phyloP scores from a whole-genome alignment of 2,113 vertebrate species.

The Cygnus atratus region DNA sequence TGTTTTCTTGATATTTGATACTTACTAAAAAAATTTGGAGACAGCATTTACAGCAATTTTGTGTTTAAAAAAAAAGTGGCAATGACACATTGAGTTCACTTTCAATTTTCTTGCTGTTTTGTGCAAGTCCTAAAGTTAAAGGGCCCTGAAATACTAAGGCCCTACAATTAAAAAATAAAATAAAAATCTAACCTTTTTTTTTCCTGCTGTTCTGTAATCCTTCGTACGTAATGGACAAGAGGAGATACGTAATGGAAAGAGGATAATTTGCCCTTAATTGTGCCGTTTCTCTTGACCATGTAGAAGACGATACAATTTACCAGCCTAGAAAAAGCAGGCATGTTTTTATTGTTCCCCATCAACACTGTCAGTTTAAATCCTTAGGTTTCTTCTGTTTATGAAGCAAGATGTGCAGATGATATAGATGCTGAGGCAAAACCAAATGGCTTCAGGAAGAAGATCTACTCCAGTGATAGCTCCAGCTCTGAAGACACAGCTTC shows the following conservation, averaged over 20 bases:
- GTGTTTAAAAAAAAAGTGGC: background rate
- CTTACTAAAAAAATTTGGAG: background rate
- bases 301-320: background rate
- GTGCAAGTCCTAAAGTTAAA: background rate
- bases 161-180: background rate
- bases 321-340: background rate
- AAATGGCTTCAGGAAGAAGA: constrained; percentile 74
- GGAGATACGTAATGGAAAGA: background rate
- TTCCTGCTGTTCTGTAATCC: background rate
- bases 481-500: constrained; percentile 82
- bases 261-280: background rate
- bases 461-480: constrained; percentile 82
- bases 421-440: constrained; percentile 72
- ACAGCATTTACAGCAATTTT: background rate
- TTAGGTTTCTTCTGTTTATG: constrained; percentile 94
- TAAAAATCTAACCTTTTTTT: background rate
- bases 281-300: constrained; percentile 3
- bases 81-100: background rate
- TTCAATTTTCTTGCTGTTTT: constrained; percentile 6
- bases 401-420: constrained; percentile 82
- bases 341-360: constrained; percentile 44
- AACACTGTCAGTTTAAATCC: constrained; percentile 68
- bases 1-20: background rate
- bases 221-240: background rate
- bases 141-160: background rate